Evolutionary conservation across 2,888 invertebrate genomes (phyloP), one percentile per base, ranked within the genome.

Genomic region (Pseudococcus jackbeardsleyi): DNA sequence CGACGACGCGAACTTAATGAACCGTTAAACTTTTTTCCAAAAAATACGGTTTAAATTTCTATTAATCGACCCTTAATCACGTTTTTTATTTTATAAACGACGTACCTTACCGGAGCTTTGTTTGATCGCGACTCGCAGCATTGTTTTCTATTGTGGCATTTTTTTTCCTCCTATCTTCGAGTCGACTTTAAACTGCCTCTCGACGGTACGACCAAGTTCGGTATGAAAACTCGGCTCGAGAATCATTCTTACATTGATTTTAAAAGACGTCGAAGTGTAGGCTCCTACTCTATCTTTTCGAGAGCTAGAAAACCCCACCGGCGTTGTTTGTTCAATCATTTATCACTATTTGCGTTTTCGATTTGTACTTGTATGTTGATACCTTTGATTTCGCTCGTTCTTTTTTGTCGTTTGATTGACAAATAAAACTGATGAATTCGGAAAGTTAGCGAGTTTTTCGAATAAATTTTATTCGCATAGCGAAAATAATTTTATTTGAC

Each of bases 51-150:
- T 64, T 64, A 64, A 64, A 64, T 64, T 64, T 64, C 64, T 64
- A 64, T 64, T 64, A 64, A 64, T 64, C 64, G 64, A 64, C 64
- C 64, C 64, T 64, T 64, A 64, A 64, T 64, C 64, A 64, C 64
- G 64, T 64, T 64, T 64, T 64, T 64, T 64, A 64, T 64, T 64
- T 22, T 64, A 64, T 64, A 64, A 64, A 64, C 64, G 64, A 64
- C 64, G 64, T 42, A 42, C 42, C 42, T 33, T 42, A 59, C n/a
- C n/a, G 22, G 22, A 22, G 64, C 22, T 64, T 64, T 64, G 64
- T 64, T 64, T 64, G 64, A 64, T 64, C 64, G 19, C 64, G 19
- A 64, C 64, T 64, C 12, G 64, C 64, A 64, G 64, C 64, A 64
- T 64, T 64, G 64, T 64, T 64, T 64, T 64, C 64, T 22, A 9